These are phyloP conservation scores for Hippocampus kuda DNA, from an alignment of 2,797 vertebrate genomes.

Conservation along the genomic window DNA sequence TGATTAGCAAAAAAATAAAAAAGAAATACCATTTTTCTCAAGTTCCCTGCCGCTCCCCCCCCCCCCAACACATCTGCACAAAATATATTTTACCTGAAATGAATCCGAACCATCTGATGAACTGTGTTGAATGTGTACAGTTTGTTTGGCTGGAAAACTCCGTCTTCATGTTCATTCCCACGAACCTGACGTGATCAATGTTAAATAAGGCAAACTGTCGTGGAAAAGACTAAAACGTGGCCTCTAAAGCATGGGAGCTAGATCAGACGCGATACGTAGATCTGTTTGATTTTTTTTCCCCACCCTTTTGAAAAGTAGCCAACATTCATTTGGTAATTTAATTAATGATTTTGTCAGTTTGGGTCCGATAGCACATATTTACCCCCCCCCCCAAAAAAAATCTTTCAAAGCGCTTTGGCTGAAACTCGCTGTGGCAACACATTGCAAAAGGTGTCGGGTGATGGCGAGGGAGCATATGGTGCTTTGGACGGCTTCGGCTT, in stretches of 20 bases:
- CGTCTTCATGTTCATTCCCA: background rate
- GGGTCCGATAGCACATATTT: background rate
- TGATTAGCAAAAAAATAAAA: background rate
- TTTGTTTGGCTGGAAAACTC: background rate
- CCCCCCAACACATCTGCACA: background rate
- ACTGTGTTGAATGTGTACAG: background rate
- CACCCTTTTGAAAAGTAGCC: too few species aligned
- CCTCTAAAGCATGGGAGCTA: too few species aligned
- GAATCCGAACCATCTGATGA: background rate
- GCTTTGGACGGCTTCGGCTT: constrained; percentile 46
- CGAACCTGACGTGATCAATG: background rate
- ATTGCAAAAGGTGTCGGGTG: constrained; percentile 35
- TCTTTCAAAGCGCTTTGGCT: constrained; percentile 15
- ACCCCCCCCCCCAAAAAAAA: background rate
- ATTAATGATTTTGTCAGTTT: background rate
- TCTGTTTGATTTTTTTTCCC: too few species aligned
- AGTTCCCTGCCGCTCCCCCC: background rate
- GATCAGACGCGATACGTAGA: too few species aligned
- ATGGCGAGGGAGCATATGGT: constrained; percentile 60
- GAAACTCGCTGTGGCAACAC: constrained; percentile 25
- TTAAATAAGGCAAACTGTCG: background rate
- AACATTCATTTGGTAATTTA: background rate
- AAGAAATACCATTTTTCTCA: background rate
- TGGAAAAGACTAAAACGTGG: too few species aligned
- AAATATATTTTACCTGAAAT: background rate